Conservation (phyloP, 2,888 invertebrate genomes). For the Lymantria monacha region DNA sequence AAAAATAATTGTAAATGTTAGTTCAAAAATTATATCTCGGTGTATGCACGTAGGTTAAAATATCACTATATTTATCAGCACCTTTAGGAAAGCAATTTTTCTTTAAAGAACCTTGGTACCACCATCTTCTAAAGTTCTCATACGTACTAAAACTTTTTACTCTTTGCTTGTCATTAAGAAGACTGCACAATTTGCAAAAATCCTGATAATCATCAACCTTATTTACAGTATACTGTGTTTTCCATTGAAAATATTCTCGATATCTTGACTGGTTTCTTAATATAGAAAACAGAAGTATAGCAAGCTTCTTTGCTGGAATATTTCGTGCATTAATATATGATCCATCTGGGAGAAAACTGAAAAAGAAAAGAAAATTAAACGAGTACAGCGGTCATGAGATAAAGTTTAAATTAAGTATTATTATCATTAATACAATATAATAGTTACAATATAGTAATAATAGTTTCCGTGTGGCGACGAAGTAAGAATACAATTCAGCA, state of each 20-base stretch:
- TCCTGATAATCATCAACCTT: slow-evolving; percentile 40
- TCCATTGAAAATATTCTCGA: slow-evolving; percentile 53
- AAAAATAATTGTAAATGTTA: too few relatives aligned
- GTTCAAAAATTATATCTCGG: too few relatives aligned
- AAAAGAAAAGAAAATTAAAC: background rate
- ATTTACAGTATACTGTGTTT: slow-evolving; percentile 47
- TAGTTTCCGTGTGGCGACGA: too few relatives aligned
- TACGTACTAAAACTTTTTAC: slow-evolving; percentile 33
- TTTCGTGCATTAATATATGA: slow-evolving; percentile 54
- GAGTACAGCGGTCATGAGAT: too few relatives aligned
- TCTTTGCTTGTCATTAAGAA: slow-evolving; percentile 44
- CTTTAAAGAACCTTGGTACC: slow-evolving; percentile 46
- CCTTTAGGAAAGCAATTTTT: slow-evolving; percentile 45
- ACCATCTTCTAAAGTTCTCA: slow-evolving; percentile 57
- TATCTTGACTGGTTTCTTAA: slow-evolving; percentile 46
- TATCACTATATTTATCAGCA: slow-evolving; percentile 19
- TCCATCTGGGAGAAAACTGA: slow-evolving; percentile 63
- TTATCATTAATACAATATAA: too few relatives aligned
- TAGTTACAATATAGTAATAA: too few relatives aligned
- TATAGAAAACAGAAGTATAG: slow-evolving; percentile 24
- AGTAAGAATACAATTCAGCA: too few relatives aligned
- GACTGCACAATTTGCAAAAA: slow-evolving; percentile 53
- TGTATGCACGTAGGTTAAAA: background rate
- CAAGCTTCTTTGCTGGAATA: background rate
- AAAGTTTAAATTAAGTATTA: too few relatives aligned